A percentile compares a stretch with the other conserved stretches of the same genome.
Conservation (phyloP, 2,797 vertebrate genomes). For the Hipposideros larvatus region DNA sequence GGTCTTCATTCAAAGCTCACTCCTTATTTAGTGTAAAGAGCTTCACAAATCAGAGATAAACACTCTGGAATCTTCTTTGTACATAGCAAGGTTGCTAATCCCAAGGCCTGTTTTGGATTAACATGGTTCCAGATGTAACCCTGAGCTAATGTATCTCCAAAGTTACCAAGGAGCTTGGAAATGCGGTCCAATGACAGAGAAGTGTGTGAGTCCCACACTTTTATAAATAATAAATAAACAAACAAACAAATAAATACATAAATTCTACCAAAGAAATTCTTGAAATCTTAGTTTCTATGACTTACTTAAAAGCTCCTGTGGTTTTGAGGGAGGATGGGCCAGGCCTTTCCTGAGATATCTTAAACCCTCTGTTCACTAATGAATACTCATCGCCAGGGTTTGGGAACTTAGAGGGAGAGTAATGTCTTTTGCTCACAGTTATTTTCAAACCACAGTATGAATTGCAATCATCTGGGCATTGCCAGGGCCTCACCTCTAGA, state of each 20-base stretch:
- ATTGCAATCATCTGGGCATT: background rate
- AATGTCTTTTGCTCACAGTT: background rate
- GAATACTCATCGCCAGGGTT: background rate
- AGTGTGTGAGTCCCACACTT: too few relatives aligned
- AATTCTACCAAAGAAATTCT: background rate
- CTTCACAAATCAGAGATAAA: background rate
- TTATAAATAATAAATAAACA: too few relatives aligned
- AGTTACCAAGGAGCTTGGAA: background rate
- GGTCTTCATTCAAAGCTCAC: background rate
- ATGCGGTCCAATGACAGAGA: background rate
- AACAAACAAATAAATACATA: too few relatives aligned
- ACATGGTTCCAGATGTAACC: fast-evolving
- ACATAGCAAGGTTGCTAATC: background rate
- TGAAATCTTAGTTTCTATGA: background rate
- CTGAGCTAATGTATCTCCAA: background rate
- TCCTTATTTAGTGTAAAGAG: background rate
- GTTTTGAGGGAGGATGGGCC: too few relatives aligned
- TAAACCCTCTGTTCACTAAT: background rate
- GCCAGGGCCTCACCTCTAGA: background rate
- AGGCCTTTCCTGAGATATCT: background rate
- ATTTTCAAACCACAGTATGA: background rate
- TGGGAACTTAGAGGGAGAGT: background rate
- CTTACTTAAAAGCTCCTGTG: background rate
- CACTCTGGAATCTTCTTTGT: background rate
- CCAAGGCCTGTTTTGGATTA: background rate